A percentile compares a stretch with the other conserved stretches of the same genome.
Conservation (phyloP, 2,797 vertebrate genomes). For the Clarias pachynema region DNA sequence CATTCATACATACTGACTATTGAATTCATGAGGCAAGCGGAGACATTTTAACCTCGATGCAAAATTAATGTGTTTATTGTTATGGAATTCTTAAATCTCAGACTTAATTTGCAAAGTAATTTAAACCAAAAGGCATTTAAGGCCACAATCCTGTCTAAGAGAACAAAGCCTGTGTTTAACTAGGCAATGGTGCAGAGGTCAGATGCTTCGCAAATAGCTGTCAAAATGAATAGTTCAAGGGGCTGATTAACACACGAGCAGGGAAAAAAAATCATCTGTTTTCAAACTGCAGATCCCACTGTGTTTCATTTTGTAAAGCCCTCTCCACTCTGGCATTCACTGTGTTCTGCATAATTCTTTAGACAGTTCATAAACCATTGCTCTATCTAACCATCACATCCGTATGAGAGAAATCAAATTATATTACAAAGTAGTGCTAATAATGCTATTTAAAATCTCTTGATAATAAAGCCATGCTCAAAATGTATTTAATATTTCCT, state of each 20-base stretch:
- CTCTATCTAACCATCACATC: slow-evolving; percentile 20
- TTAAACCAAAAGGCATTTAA: slow-evolving; percentile 16
- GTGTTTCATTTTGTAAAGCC: slow-evolving; percentile 34
- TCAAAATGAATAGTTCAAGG: not conserved
- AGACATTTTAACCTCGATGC: slow-evolving; percentile 22
- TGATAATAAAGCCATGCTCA: slow-evolving; percentile 27
- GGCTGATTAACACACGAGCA: not conserved
- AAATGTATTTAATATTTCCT: slow-evolving; percentile 31
- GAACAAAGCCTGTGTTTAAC: slow-evolving; percentile 28
- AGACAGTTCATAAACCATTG: slow-evolving; percentile 23
- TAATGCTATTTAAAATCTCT: slow-evolving; percentile 30
- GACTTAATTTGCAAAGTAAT: slow-evolving; percentile 33
- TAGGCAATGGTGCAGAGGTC: not conserved
- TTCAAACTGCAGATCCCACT: slow-evolving; percentile 24
- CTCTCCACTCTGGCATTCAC: slow-evolving; percentile 20
- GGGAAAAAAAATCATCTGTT: slow-evolving; percentile 2
- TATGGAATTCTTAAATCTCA: slow-evolving; percentile 30
- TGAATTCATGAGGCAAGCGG: slow-evolving; percentile 3
- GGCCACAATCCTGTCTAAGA: not conserved
- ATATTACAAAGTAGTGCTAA: slow-evolving; percentile 40
- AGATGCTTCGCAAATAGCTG: slow-evolving; percentile 22
- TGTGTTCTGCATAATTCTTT: slow-evolving; percentile 31
- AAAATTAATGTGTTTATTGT: slow-evolving; percentile 42
- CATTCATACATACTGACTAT: not conserved
- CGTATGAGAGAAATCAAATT: slow-evolving; percentile 40